Conservation (phyloP, 2,113 vertebrate species). For the Gracilinanus agilis region DNA sequence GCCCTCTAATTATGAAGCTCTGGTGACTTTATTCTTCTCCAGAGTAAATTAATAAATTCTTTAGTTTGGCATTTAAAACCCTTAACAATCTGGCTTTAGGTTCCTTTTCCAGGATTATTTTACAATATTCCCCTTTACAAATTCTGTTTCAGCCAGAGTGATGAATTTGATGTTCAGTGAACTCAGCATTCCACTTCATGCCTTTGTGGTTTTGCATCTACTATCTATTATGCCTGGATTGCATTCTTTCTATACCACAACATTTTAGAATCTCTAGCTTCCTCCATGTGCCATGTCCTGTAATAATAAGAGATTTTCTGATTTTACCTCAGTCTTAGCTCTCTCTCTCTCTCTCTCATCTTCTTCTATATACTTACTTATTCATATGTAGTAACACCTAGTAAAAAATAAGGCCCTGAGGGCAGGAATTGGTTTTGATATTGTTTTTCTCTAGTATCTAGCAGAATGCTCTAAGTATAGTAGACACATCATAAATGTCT, state of each 20-base stretch:
- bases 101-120: background rate
- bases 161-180: background rate
- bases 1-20: too few relatives aligned
- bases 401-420: background rate
- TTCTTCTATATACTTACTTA: background rate
- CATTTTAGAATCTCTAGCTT: background rate
- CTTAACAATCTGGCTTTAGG: background rate
- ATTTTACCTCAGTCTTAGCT: background rate
- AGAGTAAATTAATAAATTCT: too few relatives aligned
- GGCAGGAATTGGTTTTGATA: background rate
- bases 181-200: background rate
- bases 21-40: too few relatives aligned
- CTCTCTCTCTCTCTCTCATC: background rate
- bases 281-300: background rate
- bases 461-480: background rate
- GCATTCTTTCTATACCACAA: background rate
- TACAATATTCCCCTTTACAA: background rate
- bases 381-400: background rate
- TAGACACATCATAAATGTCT: background rate
- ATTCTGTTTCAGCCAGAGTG: background rate
- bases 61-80: background rate
- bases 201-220: background rate
- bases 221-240: background rate
- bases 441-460: background rate
- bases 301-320: background rate